Evolutionary conservation across 2,888 invertebrate species (phyloP).

Genomic region (Aethes cnicana): DNA sequence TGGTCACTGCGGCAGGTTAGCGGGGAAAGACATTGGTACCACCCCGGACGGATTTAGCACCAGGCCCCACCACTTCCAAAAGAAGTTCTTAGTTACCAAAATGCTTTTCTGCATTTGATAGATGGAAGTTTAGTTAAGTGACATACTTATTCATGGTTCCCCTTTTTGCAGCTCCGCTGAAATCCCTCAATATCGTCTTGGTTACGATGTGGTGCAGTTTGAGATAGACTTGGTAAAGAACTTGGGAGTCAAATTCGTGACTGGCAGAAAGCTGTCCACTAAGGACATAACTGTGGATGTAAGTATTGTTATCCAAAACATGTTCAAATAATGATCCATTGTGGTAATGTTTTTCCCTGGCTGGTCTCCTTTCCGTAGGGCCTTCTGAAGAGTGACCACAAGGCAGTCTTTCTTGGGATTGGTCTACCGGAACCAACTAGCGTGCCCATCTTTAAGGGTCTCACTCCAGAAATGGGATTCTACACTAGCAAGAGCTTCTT

Average conservation of each 20-base stretch:
- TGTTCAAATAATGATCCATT: too few relatives aligned
- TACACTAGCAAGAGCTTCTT: slow-evolving; percentile 97
- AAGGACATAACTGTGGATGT: slow-evolving; percentile 89
- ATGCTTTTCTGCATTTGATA: too few relatives aligned
- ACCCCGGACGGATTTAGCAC: too few relatives aligned
- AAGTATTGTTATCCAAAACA: slow-evolving; percentile 44
- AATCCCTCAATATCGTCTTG: slow-evolving; percentile 98
- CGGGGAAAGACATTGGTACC: too few relatives aligned
- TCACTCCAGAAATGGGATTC: slow-evolving; percentile 92
- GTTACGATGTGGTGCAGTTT: slow-evolving; percentile 94
- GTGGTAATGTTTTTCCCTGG: background rate
- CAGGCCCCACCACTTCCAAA: too few relatives aligned
- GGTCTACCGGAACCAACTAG: slow-evolving; percentile 95
- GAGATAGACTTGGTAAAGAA: slow-evolving; percentile 96
- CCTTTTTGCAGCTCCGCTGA: slow-evolving; percentile 93
- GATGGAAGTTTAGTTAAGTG: too few relatives aligned
- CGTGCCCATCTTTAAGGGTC: slow-evolving; percentile 88
- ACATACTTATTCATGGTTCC: background rate
- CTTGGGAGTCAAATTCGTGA: slow-evolving; percentile 94
- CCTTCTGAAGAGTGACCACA: slow-evolving; percentile 85
- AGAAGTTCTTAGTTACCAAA: too few relatives aligned
- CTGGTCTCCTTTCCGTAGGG: slow-evolving; percentile 60
- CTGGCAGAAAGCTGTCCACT: slow-evolving; percentile 86
- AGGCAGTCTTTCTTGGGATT: slow-evolving; percentile 92
- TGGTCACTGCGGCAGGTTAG: too few relatives aligned